Base-by-base conservation (phyloP, 2,113 vertebrate genomes). In the Peromyscus polionotus region DNA sequence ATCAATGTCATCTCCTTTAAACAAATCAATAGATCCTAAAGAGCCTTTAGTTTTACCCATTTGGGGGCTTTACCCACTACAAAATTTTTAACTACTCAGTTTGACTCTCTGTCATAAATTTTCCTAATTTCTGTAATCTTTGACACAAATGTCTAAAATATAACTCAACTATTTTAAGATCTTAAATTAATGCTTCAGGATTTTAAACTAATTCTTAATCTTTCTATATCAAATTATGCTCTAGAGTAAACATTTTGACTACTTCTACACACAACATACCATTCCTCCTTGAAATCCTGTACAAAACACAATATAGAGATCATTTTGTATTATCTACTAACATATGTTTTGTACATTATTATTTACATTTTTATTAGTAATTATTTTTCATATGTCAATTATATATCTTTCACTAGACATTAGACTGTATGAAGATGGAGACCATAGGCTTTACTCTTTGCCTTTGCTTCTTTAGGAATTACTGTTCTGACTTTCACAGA, bases 351-450 rank as follows among this genome's bases (percentile, higher is more conserved):
- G 36, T 70, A 67, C 3, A 67, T 70, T 92, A 48, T 20, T 92
- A 86, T 39, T 85, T 85, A 45, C 1, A 68, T 28, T 86, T 63
- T 80, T 85, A 42, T 91, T 10, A 54, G 1, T 80, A 96, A 86
- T 80, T 80, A 80, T 80, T 73, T 91, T 93, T 91, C 65, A 93
- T 17, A 79, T 89, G 6, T 39, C 84, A 90, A 76, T 83, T 19
- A 33, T 11, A 75, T 86, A 75, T 86, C 24, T 3, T 33, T 59
- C 70, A 36, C 42, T 48, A 79, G 0, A 83, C 12, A 70, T 88
- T 84, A 48, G 89, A 79, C 67, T 65, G n/a, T 67, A 65, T 63
- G 11, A 88, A 33, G 28, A 26, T 22, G 10, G 1, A 65, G 20
- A 70, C 12, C 51, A 48, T 54, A 57, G 10, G 1, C 28, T 48